Evolutionary conservation across 2,888 invertebrate genomes (phyloP), one percentile per base, ranked within the genome.

Genomic region (Troides oblongomaculatus): DNA sequence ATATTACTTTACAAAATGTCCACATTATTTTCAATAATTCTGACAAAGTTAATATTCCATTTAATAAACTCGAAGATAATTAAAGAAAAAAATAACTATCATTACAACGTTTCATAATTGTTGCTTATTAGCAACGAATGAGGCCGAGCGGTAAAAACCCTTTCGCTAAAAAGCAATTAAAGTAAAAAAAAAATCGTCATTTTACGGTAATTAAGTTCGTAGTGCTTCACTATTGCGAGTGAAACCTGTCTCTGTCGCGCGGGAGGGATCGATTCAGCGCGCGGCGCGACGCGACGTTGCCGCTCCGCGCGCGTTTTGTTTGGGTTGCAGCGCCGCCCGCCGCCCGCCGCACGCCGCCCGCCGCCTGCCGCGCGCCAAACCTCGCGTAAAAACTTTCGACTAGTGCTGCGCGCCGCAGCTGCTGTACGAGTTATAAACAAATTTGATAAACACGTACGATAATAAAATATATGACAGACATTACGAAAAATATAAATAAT

Each of bases 291-390:
- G 90, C 90, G 87, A 75, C 81, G 91, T 90, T 90, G 91, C 88
- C 91, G 84, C 81, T 84, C 84, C 82, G 86, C 83, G 79, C 84
- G 79, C 82, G 84, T 85, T 85, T 89, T 90, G 90, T 91, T 90
- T 92, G 89, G 90, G 89, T 90, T 86, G 86, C 77, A 80, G 81
- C 79, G 79, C 74, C 82, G 64, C 73, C 72, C 74, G 74, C 75
- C 30, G 30, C 30, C 30, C 30, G 30, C 30, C 30, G 30, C 30
- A 3, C 74, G 71, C 70, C 74, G 73, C 73, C 72, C 74, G 74
- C 75, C 74, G 73, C 73, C 72, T 74, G 74, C 75, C 30, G 30
- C 30, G 4, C 74, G 71, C 76, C 77, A 58, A 53, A 64, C 75
- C 72, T 69, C 76, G 72, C 71, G 75, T 72, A 73, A 76, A 78